Evolutionary conservation across 1,140 invertebrate species (phyloP).

Genomic region (Drosophila bocqueti): DNA sequence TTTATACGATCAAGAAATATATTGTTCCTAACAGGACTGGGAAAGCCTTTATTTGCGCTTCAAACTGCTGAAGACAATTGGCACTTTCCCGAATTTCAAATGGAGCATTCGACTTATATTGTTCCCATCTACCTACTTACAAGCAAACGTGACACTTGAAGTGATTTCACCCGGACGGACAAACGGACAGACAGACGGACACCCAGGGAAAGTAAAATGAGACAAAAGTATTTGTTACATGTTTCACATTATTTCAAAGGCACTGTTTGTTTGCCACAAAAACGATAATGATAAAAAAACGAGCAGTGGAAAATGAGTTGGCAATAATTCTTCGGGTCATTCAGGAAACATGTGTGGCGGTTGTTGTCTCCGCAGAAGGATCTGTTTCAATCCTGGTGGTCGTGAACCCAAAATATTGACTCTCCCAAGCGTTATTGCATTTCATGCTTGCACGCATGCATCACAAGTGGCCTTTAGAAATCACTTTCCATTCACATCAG

Average conservation of each 20-base stretch:
- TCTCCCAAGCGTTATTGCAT: slow-evolving; percentile 43
- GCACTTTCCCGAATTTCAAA: slow-evolving; percentile 30
- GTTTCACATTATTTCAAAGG: slow-evolving; percentile 41
- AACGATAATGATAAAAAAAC: slow-evolving; percentile 47
- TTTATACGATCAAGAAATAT: neutral
- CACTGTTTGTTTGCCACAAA: slow-evolving; percentile 46
- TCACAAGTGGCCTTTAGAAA: slow-evolving; percentile 47
- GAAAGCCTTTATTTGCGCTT: slow-evolving; percentile 8
- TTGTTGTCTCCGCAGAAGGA: slow-evolving; percentile 33
- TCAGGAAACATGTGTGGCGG: slow-evolving; percentile 55
- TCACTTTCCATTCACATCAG: slow-evolving; percentile 42
- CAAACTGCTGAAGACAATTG: slow-evolving; percentile 26
- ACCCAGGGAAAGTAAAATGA: slow-evolving; percentile 48
- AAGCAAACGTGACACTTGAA: slow-evolving; percentile 43
- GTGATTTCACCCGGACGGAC: slow-evolving; percentile 21
- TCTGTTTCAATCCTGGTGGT: slow-evolving; percentile 44
- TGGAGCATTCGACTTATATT: slow-evolving; percentile 24
- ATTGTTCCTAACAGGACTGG: neutral
- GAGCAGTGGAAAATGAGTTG: slow-evolving; percentile 41
- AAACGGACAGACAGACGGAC: slow-evolving; percentile 12
- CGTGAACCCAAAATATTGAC: slow-evolving; percentile 52
- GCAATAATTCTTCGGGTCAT: slow-evolving; percentile 51
- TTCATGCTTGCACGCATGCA: slow-evolving; percentile 39
- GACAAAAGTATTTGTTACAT: slow-evolving; percentile 53
- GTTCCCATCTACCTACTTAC: slow-evolving; percentile 29